Percentiles rank a stretch among this genome's conserved stretches.
Conservation (phyloP, 53 echinoderm and acorn worm species). For the Temnopleurus reevesii region DNA sequence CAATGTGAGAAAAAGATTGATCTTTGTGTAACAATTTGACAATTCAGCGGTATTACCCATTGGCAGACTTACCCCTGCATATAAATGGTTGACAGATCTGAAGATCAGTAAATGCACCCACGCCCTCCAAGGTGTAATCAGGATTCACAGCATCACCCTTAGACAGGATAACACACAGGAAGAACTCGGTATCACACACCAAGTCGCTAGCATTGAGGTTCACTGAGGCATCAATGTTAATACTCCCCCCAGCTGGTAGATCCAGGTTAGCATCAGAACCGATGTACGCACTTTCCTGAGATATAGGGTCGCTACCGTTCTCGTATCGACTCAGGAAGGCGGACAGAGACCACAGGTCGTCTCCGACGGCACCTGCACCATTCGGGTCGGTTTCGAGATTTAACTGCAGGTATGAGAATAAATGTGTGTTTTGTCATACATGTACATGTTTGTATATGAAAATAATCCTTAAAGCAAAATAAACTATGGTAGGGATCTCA, state of each 20-base stretch:
- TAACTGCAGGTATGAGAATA: slow-evolving; percentile 57
- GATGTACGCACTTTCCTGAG: slow-evolving; percentile 15
- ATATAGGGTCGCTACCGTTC: slow-evolving; percentile 52
- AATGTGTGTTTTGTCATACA: too few species aligned
- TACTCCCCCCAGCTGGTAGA: slow-evolving; percentile 32
- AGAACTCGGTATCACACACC: slow-evolving; percentile 55
- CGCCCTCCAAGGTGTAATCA: slow-evolving; percentile 72
- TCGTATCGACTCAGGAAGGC: slow-evolving; percentile 59
- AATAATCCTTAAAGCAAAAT: too few species aligned
- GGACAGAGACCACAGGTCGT: slow-evolving; percentile 68
- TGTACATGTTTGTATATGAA: too few species aligned
- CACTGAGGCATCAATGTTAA: slow-evolving; percentile 40
- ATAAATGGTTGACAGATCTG: slow-evolving; percentile 56
- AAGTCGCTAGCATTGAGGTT: slow-evolving; percentile 60
- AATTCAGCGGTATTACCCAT: too few species aligned
- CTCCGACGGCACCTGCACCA: slow-evolving; percentile 65
- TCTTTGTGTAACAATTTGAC: too few species aligned
- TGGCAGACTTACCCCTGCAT: slow-evolving; percentile 78
- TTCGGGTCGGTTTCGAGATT: slow-evolving; percentile 36
- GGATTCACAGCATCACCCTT: slow-evolving; percentile 59
- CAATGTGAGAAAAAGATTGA: too few species aligned
- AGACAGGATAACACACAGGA: slow-evolving; percentile 64
- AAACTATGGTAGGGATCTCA: too few species aligned
- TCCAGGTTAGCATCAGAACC: slow-evolving; percentile 26
- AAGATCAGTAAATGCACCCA: slow-evolving; percentile 13